A percentile compares a stretch with the other conserved stretches of the same genome.
phyloP scores from a whole-genome alignment of 2,797 vertebrate species.

The Champsocephalus gunnari region DNA sequence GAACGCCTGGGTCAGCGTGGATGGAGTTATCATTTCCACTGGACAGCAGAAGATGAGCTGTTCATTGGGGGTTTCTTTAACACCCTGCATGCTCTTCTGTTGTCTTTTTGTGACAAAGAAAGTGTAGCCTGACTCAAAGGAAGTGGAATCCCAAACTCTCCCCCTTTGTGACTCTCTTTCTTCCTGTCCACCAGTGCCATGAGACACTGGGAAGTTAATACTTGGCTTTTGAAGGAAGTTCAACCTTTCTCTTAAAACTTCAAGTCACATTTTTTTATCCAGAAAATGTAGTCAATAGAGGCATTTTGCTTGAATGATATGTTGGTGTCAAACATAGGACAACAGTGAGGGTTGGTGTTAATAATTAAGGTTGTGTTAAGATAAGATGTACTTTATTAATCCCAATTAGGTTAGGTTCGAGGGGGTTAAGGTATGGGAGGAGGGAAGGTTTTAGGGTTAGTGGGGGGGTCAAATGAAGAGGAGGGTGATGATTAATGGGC shows the following conservation, averaged over 20 bases:
- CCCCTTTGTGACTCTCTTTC: neutral
- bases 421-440: too few species aligned
- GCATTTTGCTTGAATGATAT: neutral
- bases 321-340: neutral
- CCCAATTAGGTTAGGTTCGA: too few species aligned
- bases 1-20: slow-evolving; percentile 20
- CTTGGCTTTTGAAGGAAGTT: neutral
- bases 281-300: neutral
- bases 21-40: slow-evolving; percentile 19
- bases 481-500: too few species aligned
- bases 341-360: too few species aligned
- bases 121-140: slow-evolving; percentile 10
- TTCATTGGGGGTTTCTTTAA: slow-evolving; percentile 14
- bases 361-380: too few species aligned
- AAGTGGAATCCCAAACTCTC: neutral
- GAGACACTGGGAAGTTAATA: neutral
- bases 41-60: slow-evolving; percentile 30
- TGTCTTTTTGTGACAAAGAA: slow-evolving; percentile 32
- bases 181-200: neutral
- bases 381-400: too few species aligned
- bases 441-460: too few species aligned
- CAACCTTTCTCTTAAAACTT: neutral
- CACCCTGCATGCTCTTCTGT: slow-evolving; percentile 20
- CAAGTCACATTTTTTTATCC: neutral
- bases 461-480: too few species aligned